Evolutionary conservation across 92 coral and sea anemone genomes (phyloP).

Genomic region (Porites rus): DNA sequence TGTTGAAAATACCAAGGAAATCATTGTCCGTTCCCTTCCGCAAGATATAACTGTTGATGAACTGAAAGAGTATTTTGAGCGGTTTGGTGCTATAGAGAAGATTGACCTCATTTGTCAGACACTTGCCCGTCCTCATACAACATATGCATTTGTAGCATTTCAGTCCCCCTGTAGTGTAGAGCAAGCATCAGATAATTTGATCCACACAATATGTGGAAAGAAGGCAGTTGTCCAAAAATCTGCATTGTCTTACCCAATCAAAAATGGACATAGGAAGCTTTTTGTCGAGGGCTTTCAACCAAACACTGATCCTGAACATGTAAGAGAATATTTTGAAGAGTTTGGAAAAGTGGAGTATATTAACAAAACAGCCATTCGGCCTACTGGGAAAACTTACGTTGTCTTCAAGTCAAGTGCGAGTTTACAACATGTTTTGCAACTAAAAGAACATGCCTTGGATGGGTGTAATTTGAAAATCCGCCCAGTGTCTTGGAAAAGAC

Average conservation of each 20-base stretch:
- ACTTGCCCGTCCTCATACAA: slow-evolving; percentile 22
- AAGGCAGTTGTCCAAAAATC: slow-evolving; percentile 56
- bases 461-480: slow-evolving; percentile 23
- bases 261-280: slow-evolving; percentile 40
- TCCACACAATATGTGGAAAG: slow-evolving; percentile 29
- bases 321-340: slow-evolving; percentile 36
- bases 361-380: slow-evolving; percentile 1
- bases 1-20: slow-evolving; percentile 41
- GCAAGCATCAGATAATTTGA: background rate
- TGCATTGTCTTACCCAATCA: slow-evolving; percentile 48
- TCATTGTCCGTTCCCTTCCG: slow-evolving; percentile 49
- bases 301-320: slow-evolving; percentile 28
- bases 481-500: slow-evolving; percentile 28
- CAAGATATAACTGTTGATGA: slow-evolving; percentile 55
- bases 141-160: slow-evolving; percentile 30
- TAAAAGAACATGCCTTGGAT: slow-evolving; percentile 28
- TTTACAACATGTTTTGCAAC: slow-evolving; percentile 14
- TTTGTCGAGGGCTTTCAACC: slow-evolving; percentile 55
- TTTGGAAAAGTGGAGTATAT: slow-evolving; percentile 42
- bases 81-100: slow-evolving; percentile 54
- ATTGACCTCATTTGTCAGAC: slow-evolving; percentile 50
- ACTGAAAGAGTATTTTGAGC: slow-evolving; percentile 59
- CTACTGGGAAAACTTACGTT: slow-evolving; percentile 23
- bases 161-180: slow-evolving; percentile 17
- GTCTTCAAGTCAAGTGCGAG: slow-evolving; percentile 21